Evolutionary conservation across 2,888 invertebrate species (phyloP).

Genomic region (Acheta domesticus): DNA sequence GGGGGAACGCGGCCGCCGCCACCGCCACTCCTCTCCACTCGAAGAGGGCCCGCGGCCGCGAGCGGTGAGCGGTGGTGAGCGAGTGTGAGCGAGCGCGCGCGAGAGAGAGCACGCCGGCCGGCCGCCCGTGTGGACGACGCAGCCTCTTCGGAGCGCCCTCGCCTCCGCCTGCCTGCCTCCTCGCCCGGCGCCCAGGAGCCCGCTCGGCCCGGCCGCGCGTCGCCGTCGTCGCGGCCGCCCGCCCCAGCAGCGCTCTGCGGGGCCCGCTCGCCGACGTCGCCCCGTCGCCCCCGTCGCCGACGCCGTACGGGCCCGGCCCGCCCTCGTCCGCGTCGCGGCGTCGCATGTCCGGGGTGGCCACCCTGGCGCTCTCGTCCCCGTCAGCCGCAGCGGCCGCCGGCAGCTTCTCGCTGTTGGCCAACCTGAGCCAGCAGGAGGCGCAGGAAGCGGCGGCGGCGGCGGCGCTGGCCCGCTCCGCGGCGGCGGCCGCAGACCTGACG

Average conservation of each 20-base stretch:
- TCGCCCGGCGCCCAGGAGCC: background rate
- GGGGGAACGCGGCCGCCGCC: background rate
- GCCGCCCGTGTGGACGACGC: background rate
- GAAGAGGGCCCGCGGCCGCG: no score
- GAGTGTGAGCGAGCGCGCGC: no score
- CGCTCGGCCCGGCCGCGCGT: background rate
- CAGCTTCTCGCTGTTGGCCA: conserved; percentile 35
- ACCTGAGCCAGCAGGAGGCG: conserved; percentile 30
- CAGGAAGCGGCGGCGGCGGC: conserved; percentile 49
- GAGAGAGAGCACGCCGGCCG: background rate
- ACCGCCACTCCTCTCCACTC: background rate
- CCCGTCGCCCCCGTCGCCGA: background rate
- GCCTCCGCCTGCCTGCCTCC: background rate
- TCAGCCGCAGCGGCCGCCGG: conserved; percentile 19
- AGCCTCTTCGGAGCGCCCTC: background rate
- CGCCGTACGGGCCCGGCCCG: background rate
- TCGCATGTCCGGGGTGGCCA: conserved; percentile 19
- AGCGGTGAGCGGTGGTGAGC: no score
- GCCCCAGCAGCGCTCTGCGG: background rate
- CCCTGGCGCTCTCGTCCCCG: conserved; percentile 20
- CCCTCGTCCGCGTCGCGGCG: background rate
- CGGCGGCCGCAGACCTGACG: conserved; percentile 37
- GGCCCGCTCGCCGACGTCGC: background rate
- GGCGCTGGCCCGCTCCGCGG: conserved; percentile 51
- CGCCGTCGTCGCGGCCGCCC: background rate